Evolutionary conservation across 2,113 vertebrate species (phyloP), one percentile per base, ranked within the genome.

Genomic region (Riparia riparia): DNA sequence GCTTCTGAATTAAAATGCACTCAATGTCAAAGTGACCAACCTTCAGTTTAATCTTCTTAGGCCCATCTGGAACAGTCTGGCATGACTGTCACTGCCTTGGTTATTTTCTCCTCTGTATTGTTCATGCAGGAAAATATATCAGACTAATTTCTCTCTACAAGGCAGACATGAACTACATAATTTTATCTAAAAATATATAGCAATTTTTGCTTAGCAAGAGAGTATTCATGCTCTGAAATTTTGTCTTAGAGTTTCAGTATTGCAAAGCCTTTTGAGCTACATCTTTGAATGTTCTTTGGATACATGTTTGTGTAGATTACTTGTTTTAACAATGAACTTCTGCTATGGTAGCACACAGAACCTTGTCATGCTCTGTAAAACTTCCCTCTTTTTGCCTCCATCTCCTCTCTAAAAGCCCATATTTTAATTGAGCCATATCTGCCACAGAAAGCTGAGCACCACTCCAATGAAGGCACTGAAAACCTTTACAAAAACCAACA

Each of bases 1-100:
- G n/a, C 50, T 72, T 44, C 81, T 86, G 73, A 91, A 95, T 89
- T 84, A 94, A 91, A 95, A 81, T 68, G 64, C 63, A 73, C 73
- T 93, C 66, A 39, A 58, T 58, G 54, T 86, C 65, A 45, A 71
- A 72, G 74, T 42, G 85, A 79, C 47, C 64, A 74, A 10, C 63
- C 44, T 69, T 72, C 49, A 56, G 17, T 34, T 72, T 31, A 49
- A 61, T 73, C 73, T 86, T 14, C 71, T 76, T 42, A 77, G 47
- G 19, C 32, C 66, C 51, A 68, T 18, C 70, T 94, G 70, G 53
- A 92, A 84, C 60, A 51, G 31, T 47, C 54, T 73, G 73, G 25
- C 0, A 0, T 85, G 76, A 72, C 47, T 60, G 57, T 50, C 61
- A 94, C 82, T 96, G 77, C 91, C 84, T 91, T 63, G 63, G 34